Conservation (phyloP, 35 echinoderm and acorn worm genomes). For the Heliocidaris erythrogramma region DNA sequence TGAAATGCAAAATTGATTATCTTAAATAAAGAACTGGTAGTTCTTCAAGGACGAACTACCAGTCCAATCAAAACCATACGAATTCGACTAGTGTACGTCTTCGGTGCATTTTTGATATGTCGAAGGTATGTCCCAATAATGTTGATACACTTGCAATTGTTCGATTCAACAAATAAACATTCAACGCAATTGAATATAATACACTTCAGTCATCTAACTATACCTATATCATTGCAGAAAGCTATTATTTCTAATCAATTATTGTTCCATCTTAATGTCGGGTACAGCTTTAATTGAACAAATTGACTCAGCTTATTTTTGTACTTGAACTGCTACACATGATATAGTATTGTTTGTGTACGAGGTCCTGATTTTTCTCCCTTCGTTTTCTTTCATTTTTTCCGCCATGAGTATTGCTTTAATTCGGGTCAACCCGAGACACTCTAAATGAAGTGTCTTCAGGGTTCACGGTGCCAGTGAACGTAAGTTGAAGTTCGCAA, state of each 20-base stretch:
- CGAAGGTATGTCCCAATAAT: background rate
- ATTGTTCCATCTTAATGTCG: background rate
- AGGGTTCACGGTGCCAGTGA: conserved; percentile 28
- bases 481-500: conserved; percentile 13
- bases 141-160: background rate
- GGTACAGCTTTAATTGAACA: background rate
- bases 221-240: background rate
- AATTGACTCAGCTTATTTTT: background rate
- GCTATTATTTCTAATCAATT: background rate
- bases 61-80: background rate
- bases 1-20: too few species aligned
- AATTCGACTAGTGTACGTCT: background rate
- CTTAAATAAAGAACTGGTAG: too few species aligned
- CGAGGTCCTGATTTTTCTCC: background rate
- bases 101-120: background rate
- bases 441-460: conserved; percentile 6
- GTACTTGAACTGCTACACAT: background rate
- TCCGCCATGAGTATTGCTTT: background rate
- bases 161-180: background rate
- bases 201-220: too few species aligned
- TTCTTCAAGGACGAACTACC: background rate
- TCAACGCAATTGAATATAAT: background rate
- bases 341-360: conserved; percentile 10
- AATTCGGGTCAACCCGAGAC: background rate
- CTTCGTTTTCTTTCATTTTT: background rate